Conservation (phyloP, 2,797 vertebrate species). For the Phalanger gymnotis region DNA sequence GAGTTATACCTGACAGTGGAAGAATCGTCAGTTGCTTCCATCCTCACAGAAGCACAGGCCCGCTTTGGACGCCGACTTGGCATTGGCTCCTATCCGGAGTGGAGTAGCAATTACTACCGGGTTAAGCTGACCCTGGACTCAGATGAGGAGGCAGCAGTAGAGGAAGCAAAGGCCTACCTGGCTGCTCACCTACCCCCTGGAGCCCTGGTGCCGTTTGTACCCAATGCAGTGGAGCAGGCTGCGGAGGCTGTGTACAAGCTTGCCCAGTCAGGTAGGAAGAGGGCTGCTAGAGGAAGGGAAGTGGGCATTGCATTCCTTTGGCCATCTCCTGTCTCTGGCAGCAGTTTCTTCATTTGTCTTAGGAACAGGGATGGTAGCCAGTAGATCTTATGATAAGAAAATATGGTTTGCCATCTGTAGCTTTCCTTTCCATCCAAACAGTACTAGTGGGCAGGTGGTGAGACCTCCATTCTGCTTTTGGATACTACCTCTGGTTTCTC, state of each 20-base stretch:
- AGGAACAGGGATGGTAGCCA: not conserved
- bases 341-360: not conserved
- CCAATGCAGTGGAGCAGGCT: conserved; percentile 87
- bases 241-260: conserved; percentile 89
- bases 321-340: not conserved
- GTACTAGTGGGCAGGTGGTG: not conserved
- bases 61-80: conserved; percentile 86
- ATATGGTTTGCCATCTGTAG: not conserved
- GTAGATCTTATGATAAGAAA: not conserved
- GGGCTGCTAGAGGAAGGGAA: not conserved
- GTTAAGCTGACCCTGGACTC: conserved; percentile 95
- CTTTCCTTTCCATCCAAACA: not conserved
- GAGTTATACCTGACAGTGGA: conserved; percentile 90
- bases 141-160: conserved; percentile 87
- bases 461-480: not conserved
- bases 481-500: not conserved
- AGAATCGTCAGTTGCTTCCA: conserved; percentile 87
- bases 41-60: conserved; percentile 86
- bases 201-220: conserved; percentile 86
- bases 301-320: not conserved
- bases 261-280: conserved; percentile 88
- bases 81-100: conserved; percentile 96
- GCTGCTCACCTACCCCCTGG: conserved; percentile 87
- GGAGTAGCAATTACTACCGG: conserved; percentile 94
- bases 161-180: conserved; percentile 87